Conservation (phyloP, 2,113 vertebrate species). For the Gavia stellata region DNA sequence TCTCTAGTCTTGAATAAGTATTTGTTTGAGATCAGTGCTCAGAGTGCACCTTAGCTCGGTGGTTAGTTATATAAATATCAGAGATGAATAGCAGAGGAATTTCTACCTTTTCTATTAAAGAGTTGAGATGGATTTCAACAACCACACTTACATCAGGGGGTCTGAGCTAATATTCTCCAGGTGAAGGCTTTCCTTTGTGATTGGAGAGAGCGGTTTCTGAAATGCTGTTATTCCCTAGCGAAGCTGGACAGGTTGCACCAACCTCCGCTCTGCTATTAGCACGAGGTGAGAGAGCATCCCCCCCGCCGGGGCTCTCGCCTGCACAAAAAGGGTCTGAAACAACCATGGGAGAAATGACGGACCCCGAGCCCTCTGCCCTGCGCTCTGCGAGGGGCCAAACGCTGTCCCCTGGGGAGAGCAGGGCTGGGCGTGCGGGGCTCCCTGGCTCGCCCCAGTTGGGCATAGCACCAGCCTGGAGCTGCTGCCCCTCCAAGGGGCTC, state of each 20-base stretch:
- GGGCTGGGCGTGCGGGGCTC: not conserved
- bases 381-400: not conserved
- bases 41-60: not conserved
- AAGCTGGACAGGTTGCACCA: not conserved
- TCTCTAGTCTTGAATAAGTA: not conserved
- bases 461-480: not conserved
- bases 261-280: not conserved
- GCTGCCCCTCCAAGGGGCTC: not conserved
- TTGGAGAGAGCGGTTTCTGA: not conserved
- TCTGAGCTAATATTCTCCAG: not conserved
- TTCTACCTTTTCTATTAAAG: not conserved
- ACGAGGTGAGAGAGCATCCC: not conserved
- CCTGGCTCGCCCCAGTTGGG: rapidly evolving
- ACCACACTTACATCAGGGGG: not conserved
- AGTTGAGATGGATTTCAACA: not conserved
- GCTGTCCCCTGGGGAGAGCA: rapidly evolving
- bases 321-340: not conserved
- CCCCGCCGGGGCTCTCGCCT: rapidly evolving
- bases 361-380: rapidly evolving
- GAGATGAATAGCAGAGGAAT: not conserved
- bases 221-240: not conserved
- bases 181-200: not conserved
- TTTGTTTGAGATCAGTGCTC: not conserved
- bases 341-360: rapidly evolving
- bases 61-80: not conserved